Percentiles rank a stretch among this genome's conserved stretches.
These are phyloP conservation scores for Phataginus tetradactyla DNA, from an alignment of 2,797 vertebrate species.

Conservation along the genomic window DNA sequence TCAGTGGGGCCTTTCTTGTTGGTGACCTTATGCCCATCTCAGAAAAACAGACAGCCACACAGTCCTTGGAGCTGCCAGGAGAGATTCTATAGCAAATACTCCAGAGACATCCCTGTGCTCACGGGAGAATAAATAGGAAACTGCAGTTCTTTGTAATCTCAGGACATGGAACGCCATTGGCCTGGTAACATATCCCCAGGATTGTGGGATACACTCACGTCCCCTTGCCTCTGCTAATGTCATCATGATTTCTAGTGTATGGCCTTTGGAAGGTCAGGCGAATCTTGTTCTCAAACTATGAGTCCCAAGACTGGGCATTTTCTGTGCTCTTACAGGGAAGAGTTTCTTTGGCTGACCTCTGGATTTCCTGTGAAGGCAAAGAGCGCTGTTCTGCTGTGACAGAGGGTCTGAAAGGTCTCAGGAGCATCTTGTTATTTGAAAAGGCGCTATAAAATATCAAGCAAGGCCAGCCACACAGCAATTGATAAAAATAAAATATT, in stretches of 20 bases:
- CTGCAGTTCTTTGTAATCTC: not conserved
- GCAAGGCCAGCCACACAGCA: constrained; percentile 10
- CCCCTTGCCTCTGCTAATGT: not conserved
- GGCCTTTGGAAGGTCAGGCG: not conserved
- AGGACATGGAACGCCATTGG: not conserved
- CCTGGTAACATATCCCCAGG: not conserved
- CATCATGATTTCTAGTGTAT: not conserved
- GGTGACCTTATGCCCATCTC: not conserved
- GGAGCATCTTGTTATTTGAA: constrained; percentile 46
- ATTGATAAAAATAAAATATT: constrained; percentile 70
- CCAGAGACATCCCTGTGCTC: not conserved
- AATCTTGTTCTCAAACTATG: not conserved
- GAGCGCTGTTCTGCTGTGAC: not conserved
- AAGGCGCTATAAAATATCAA: constrained; percentile 53
- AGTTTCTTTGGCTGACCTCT: not conserved
- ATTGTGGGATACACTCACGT: not conserved
- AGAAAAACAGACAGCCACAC: not conserved
- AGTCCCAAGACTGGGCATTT: not conserved
- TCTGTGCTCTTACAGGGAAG: not conserved
- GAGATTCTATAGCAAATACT: not conserved
- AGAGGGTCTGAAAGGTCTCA: not conserved
- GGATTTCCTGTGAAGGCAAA: not conserved
- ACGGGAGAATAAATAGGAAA: not conserved
- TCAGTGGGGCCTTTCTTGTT: not conserved
- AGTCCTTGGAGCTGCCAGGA: not conserved